Evolutionary conservation across 92 coral and sea anemone genomes (phyloP), one percentile per base, ranked within the genome.

Genomic region (Porites cylindrica): DNA sequence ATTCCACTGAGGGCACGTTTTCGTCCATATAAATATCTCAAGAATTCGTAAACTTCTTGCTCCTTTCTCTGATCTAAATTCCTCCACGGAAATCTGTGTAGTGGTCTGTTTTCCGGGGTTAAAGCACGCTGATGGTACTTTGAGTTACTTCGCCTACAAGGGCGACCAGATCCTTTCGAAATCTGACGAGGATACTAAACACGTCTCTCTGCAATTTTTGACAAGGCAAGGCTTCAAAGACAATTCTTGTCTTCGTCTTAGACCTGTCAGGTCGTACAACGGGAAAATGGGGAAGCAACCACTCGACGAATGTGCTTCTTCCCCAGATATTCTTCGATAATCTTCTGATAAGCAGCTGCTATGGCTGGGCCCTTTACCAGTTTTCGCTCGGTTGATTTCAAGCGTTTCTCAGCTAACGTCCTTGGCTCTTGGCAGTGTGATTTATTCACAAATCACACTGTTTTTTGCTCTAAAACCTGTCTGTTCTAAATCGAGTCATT

Each of bases 151-250:
- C 81, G 12, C 81, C 90, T 20, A 81, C 78, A 0, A 90, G 69
- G 53, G 93, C 86, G 50, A 82, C 84, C 51, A 51, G 70, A 23
- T 82, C 84, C 63, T 82, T 66, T 54, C 84, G 51, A 63, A 83
- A 82, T 38, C 75, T 80, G 21, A 88, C 83, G 9, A 80, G 65
- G 59, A 79, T 85, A 13, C 78, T 53, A 13, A 79, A 66, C 32
- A 90, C 21, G 79, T 90, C 93, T 23, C 78, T 78, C 59, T 79
- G 90, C 69, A 85, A 66, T 75, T 90, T 90, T 7, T 86, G 93
- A 20, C 90, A 86, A 14, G 89, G 75, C 9, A 78, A 47, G 13
- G 90, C 78, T 73, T 90, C 77, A 51, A 81, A 81, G 52, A 69
- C 77, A 38, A 81, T 81, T 21, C 23, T 21, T 21, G 23, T 21